Evolutionary conservation across 2,797 vertebrate species (phyloP).

Genomic region (Gorsachius magnificus): DNA sequence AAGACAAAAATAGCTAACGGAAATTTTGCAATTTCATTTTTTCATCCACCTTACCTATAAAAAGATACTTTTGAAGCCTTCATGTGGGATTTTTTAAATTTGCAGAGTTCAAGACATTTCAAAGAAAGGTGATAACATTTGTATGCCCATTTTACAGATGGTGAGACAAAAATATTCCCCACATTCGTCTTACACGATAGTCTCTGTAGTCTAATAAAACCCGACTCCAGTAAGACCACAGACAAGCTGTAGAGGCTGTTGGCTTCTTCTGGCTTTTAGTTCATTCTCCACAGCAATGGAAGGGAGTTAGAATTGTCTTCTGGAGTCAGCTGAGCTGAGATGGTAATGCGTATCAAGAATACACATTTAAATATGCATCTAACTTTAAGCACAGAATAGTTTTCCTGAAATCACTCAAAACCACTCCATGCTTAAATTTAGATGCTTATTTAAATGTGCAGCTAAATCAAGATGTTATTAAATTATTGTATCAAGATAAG

Average conservation of each 20-base stretch:
- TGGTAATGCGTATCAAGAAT: background rate
- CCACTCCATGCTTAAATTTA: background rate
- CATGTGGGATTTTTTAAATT: background rate
- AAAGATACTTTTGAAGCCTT: background rate
- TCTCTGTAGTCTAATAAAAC: background rate
- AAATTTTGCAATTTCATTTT: background rate
- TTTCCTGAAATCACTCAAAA: slow-evolving; percentile 11
- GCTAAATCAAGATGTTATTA: slow-evolving; percentile 8
- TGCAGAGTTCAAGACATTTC: background rate
- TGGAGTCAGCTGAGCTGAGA: background rate
- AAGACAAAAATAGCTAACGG: slow-evolving; percentile 12
- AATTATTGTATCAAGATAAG: background rate
- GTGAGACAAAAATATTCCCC: slow-evolving; percentile 2
- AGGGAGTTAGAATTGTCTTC: background rate
- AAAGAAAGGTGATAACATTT: background rate
- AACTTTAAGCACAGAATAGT: background rate
- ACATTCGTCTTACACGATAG: background rate
- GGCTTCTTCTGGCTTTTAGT: background rate
- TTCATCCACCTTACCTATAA: background rate
- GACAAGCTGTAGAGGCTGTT: background rate
- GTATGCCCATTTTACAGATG: background rate
- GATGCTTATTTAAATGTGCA: background rate
- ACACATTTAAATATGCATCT: background rate
- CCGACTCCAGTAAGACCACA: background rate
- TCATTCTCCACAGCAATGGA: background rate